A percentile compares a stretch with the other conserved stretches of the same genome.
phyloP scores from a whole-genome alignment of 2,888 invertebrate genomes.

The Selenia dentaria region DNA sequence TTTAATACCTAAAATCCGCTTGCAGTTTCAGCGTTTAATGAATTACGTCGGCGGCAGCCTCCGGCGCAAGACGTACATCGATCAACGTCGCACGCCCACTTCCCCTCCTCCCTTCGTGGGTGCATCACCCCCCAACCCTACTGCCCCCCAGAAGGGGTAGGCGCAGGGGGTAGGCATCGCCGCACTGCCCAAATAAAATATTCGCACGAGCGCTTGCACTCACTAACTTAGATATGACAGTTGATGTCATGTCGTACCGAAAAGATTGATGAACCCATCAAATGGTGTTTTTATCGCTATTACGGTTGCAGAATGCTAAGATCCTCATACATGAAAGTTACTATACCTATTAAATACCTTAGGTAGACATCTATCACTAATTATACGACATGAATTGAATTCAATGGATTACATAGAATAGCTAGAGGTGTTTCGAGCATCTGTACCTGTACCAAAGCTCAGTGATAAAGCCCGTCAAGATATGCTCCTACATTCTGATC shows the following conservation, averaged over 20 bases:
- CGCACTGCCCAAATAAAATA: conserved; percentile 82
- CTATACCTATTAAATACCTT: too few species aligned
- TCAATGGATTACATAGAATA: too few species aligned
- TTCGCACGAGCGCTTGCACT: conserved; percentile 63
- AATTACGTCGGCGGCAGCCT: conserved; percentile 84
- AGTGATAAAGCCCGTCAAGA: too few species aligned
- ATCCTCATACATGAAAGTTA: too few species aligned
- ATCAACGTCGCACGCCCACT: conserved; percentile 82
- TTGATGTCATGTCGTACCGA: conserved; percentile 54
- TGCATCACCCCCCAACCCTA: conserved; percentile 38
- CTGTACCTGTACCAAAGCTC: too few species aligned
- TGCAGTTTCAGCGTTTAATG: conserved; percentile 84
- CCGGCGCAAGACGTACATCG: conserved; percentile 87
- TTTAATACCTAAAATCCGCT: conserved; percentile 84
- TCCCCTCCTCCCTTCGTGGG: conserved; percentile 23
- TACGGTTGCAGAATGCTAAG: too few species aligned
- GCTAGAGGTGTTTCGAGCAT: too few species aligned
- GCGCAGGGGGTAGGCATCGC: conserved; percentile 65
- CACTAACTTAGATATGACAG: conserved; percentile 68
- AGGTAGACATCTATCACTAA: too few species aligned
- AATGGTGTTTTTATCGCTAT: too few species aligned
- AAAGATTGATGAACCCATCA: conserved; percentile 18
- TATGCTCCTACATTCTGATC: too few species aligned
- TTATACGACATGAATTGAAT: too few species aligned
- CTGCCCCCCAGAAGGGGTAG: conserved; percentile 49